Evolutionary conservation across 1,140 invertebrate species (phyloP).

Genomic region (Zaprionus lachaisei): DNA sequence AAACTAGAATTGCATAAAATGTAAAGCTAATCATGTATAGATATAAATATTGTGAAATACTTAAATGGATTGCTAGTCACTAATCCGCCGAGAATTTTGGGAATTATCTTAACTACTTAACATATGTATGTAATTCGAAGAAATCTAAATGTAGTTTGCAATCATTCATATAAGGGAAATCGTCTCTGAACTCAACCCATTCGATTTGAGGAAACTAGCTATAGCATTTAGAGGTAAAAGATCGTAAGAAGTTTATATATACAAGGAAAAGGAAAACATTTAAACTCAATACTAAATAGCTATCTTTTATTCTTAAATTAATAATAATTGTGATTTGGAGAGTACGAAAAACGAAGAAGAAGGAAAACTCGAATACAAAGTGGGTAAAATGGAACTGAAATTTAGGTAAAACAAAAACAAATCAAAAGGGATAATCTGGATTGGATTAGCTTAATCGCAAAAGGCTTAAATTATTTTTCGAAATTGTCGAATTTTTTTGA

Average conservation of each 20-base stretch:
- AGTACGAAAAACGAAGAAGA: slow-evolving; percentile 63
- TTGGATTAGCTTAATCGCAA: slow-evolving; percentile 42
- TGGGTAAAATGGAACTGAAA: slow-evolving; percentile 76
- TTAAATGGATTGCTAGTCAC: slow-evolving; percentile 41
- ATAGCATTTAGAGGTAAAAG: slow-evolving; percentile 56
- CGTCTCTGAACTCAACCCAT: slow-evolving; percentile 29
- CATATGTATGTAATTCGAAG: slow-evolving; percentile 24
- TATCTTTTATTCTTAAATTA: slow-evolving; percentile 83
- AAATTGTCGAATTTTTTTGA: slow-evolving; percentile 62
- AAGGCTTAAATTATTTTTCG: slow-evolving; percentile 77
- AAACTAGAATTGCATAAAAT: slow-evolving; percentile 69
- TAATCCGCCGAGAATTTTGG: slow-evolving; percentile 36
- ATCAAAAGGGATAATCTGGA: slow-evolving; percentile 30
- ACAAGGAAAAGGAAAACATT: slow-evolving; percentile 42
- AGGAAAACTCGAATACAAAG: slow-evolving; percentile 59
- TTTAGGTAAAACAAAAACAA: slow-evolving; percentile 65
- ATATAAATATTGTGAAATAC: slow-evolving; percentile 49
- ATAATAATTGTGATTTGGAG: slow-evolving; percentile 84
- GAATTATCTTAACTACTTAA: not conserved
- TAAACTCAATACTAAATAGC: slow-evolving; percentile 53
- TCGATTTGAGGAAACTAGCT: slow-evolving; percentile 39
- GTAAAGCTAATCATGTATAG: slow-evolving; percentile 64
- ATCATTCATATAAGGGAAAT: slow-evolving; percentile 26
- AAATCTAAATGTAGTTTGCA: slow-evolving; percentile 61
- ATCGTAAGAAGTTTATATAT: slow-evolving; percentile 70